Base-by-base conservation (phyloP, 2,888 invertebrate species). In the Boloria selene region DNA sequence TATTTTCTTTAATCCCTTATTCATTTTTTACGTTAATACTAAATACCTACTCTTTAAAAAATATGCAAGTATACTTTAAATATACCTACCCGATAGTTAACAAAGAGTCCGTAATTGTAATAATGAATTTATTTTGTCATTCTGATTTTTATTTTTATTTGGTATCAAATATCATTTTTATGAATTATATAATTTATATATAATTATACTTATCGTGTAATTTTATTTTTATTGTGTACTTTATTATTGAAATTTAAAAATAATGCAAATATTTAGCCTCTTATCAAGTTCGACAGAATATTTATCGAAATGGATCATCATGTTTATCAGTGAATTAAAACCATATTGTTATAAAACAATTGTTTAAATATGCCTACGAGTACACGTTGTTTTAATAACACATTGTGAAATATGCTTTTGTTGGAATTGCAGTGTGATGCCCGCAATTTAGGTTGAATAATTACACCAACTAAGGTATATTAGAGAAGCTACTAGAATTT, bases 371-470 rank as follows among this genome's bases (percentile, higher is more conserved):
- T 45, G 53, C 53, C 53, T 53, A 44, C 45, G 31, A 38, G 31
- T 38, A 38, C 31, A 51, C 14, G 31, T 47, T 59, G 47, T 65
- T 65, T 63, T 64, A 52, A 26, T 55, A 68, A 64, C 61, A 47
- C 62, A 38, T 60, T 65, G 61, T 62, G 54, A 68, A 65, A 68
- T 61, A 67, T 61, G 14, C 16, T 52, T 54, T 51, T 38, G 47
- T 16, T 47, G 38, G 26, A 58, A 18, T 62, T 65, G 55, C 52
- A 63, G 70, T 64, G 56, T 70, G 52, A 60, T 64, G 70, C 68
- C 70, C 70, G 68, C n/a, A 38, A 72, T 72, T 61, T 45, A 69
- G 69, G 70, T 68, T 61, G 16, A 62, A 38, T 58, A 51, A 26
- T 56, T 16, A 26, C 13, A 45, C 0, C 22, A 55, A 22, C 14